phyloP scores from a whole-genome alignment of 2,113 vertebrate genomes.

The Oncorhynchus kisutch region DNA sequence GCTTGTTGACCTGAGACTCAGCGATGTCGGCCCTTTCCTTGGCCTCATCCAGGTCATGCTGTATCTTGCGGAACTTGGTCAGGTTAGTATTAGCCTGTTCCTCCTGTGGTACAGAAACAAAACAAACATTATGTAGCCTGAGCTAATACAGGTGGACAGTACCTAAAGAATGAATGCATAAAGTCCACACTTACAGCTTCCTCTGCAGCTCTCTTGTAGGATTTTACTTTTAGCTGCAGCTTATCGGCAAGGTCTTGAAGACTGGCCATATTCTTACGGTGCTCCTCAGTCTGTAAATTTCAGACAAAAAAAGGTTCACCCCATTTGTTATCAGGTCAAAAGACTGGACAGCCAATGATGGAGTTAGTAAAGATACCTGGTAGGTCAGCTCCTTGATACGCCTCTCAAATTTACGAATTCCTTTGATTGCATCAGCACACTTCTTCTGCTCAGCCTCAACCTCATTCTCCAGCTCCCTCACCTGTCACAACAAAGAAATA shows the following conservation, averaged over 20 bases:
- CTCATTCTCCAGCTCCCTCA: slow-evolving; percentile 74
- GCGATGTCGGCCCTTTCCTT: slow-evolving; percentile 76
- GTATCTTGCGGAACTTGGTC: slow-evolving; percentile 74
- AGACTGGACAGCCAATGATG: background rate
- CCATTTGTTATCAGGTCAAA: background rate
- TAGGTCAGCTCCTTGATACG: slow-evolving; percentile 77
- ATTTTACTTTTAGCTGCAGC: slow-evolving; percentile 86
- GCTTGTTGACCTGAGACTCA: slow-evolving; percentile 78
- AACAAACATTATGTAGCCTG: background rate
- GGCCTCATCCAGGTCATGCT: slow-evolving; percentile 78
- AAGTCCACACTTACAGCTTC: slow-evolving; percentile 73
- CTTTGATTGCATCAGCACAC: slow-evolving; percentile 70
- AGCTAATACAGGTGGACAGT: too few species aligned
- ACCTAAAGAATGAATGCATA: background rate
- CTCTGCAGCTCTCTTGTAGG: slow-evolving; percentile 84
- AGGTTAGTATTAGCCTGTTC: slow-evolving; percentile 76
- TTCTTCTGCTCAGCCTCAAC: slow-evolving; percentile 75
- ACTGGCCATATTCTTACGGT: slow-evolving; percentile 80
- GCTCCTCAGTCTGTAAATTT: slow-evolving; percentile 79
- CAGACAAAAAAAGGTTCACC: background rate
- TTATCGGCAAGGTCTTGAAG: slow-evolving; percentile 88
- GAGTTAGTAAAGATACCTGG: slow-evolving; percentile 57
- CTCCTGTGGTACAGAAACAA: slow-evolving; percentile 58
- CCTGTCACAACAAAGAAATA: slow-evolving; percentile 47
- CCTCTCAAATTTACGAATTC: slow-evolving; percentile 76